Evolutionary conservation across 2,888 invertebrate genomes (phyloP).

Genomic region (Ochropleura plecta): DNA sequence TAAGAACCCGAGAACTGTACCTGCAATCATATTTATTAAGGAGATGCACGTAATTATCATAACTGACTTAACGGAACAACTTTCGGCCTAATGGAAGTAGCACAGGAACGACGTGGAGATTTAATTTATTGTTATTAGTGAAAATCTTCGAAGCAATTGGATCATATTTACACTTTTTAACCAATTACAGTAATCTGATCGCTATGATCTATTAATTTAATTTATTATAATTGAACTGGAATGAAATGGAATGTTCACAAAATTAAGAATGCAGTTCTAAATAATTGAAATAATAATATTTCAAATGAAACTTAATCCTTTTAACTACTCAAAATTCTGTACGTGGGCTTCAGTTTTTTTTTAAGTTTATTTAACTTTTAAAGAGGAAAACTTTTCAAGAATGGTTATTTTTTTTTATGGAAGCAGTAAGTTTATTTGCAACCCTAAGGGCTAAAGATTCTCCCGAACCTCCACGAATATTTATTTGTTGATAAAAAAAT

Average conservation of each 20-base stretch:
- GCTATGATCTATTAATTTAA: slow-evolving; percentile 76
- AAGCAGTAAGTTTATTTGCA: not conserved
- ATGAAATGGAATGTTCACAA: slow-evolving; percentile 62
- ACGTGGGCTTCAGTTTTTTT: slow-evolving; percentile 7
- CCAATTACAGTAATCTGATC: slow-evolving; percentile 72
- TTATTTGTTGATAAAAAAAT: slow-evolving; percentile 1
- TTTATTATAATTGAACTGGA: slow-evolving; percentile 74
- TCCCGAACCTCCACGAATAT: not conserved
- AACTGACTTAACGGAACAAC: slow-evolving; percentile 83
- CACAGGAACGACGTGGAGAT: slow-evolving; percentile 72
- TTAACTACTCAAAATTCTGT: slow-evolving; percentile 41
- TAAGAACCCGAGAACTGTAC: slow-evolving; percentile 82
- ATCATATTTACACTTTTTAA: slow-evolving; percentile 74
- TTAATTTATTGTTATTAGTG: slow-evolving; percentile 76
- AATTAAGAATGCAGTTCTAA: slow-evolving; percentile 66
- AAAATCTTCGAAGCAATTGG: slow-evolving; percentile 74
- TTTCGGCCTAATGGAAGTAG: slow-evolving; percentile 71
- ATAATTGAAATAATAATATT: slow-evolving; percentile 54
- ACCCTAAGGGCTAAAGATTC: no score
- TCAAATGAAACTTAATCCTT: slow-evolving; percentile 61
- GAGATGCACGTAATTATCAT: slow-evolving; percentile 88
- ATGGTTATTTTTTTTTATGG: not conserved
- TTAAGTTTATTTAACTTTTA: slow-evolving; percentile 16
- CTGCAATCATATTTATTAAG: slow-evolving; percentile 86
- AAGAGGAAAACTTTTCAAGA: not conserved